Evolutionary conservation across 2,113 vertebrate genomes (phyloP).

Genomic region (Varanus komodoensis): DNA sequence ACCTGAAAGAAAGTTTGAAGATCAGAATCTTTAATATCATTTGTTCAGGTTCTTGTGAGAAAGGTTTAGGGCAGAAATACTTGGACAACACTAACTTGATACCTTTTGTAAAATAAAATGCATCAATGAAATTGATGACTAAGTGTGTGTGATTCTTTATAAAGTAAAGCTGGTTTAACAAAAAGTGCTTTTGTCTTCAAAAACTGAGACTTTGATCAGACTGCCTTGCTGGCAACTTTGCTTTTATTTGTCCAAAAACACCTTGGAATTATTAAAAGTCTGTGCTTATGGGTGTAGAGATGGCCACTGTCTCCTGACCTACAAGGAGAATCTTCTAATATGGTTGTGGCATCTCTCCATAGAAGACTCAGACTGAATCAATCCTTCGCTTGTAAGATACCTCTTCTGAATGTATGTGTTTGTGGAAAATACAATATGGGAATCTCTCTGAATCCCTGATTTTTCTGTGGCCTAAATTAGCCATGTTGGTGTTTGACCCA

Average conservation of each 20-base stretch:
- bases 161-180: slow-evolving; percentile 10
- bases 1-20: background rate
- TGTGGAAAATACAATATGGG: background rate
- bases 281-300: too few species aligned
- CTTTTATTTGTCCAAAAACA: background rate
- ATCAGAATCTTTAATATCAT: slow-evolving; percentile 14
- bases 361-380: background rate
- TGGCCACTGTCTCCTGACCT: too few species aligned
- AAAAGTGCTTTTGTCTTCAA: background rate
- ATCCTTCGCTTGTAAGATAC: too few species aligned
- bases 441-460: background rate
- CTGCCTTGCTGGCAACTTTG: background rate
- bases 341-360: background rate
- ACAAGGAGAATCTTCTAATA: background rate
- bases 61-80: background rate
- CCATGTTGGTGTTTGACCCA: background rate
- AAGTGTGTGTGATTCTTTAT: background rate
- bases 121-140: background rate
- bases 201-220: background rate
- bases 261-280: background rate
- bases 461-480: background rate
- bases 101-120: slow-evolving; percentile 24
- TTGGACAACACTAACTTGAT: background rate
- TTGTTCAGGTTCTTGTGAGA: background rate
- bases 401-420: background rate